Conservation (phyloP, 2,888 invertebrate species). For the Holacanthella duospinosa region DNA sequence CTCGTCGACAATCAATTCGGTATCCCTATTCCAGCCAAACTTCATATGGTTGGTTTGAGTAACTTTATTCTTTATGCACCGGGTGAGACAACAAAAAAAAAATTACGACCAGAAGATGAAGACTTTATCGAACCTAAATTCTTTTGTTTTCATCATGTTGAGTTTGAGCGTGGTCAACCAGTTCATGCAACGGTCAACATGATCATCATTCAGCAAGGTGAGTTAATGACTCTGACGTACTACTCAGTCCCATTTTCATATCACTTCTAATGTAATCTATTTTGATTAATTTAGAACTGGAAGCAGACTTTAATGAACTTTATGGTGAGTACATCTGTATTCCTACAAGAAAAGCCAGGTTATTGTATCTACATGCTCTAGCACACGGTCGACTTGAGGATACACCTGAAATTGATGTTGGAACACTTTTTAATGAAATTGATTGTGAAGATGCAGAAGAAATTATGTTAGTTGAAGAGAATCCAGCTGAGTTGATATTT, state of each 20-base stretch:
- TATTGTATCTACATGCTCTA: slow-evolving; percentile 21
- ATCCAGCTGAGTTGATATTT: neutral
- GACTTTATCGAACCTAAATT: slow-evolving; percentile 14
- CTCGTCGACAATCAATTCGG: slow-evolving; percentile 18
- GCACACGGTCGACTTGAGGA: slow-evolving; percentile 28
- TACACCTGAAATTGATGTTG: slow-evolving; percentile 20
- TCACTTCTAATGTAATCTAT: neutral
- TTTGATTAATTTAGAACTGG: slow-evolving; percentile 15
- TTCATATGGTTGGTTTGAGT: slow-evolving; percentile 26
- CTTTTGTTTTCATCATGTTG: slow-evolving; percentile 24
- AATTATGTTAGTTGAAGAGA: neutral
- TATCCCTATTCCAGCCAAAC: slow-evolving; percentile 18
- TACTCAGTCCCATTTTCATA: neutral
- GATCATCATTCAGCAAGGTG: slow-evolving; percentile 25
- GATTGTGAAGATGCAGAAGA: slow-evolving; percentile 14
- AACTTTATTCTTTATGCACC: slow-evolving; percentile 24
- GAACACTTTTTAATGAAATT: slow-evolving; percentile 19
- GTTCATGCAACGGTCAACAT: slow-evolving; percentile 26
- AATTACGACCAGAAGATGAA: neutral
- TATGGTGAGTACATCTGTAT: slow-evolving; percentile 31
- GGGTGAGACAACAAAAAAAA: neutral
- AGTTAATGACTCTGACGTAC: no score
- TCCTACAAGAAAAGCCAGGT: slow-evolving; percentile 18
- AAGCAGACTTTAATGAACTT: slow-evolving; percentile 31
- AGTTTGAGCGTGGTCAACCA: slow-evolving; percentile 25